phyloP scores from a whole-genome alignment of 2,888 invertebrate species.

The Poecilobothrus nobilitatus region DNA sequence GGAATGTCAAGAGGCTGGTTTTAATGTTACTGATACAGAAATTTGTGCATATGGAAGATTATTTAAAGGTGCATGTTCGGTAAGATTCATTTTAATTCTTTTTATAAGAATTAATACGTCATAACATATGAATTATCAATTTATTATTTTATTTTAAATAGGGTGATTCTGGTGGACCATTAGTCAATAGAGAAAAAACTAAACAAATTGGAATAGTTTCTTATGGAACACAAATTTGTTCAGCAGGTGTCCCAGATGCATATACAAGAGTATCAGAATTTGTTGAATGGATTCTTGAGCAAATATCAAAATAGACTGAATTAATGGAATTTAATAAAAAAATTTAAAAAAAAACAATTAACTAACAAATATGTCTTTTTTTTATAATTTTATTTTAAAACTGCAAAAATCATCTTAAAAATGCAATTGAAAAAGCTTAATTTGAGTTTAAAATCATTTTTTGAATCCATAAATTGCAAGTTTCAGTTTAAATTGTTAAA shows the following conservation, averaged over 20 bases:
- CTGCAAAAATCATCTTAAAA: no score
- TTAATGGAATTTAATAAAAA: neutral
- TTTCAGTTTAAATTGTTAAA: no score
- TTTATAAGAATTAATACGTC: no score
- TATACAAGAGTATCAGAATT: slow-evolving; percentile 40
- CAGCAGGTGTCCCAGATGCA: slow-evolving; percentile 34
- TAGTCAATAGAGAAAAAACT: slow-evolving; percentile 30
- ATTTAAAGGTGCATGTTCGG: slow-evolving; percentile 35
- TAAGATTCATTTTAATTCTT: no score
- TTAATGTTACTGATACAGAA: slow-evolving; percentile 35
- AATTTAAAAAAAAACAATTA: neutral
- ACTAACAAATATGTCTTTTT: no score
- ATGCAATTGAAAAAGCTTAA: no score
- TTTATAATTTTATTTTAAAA: no score
- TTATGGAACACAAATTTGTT: slow-evolving; percentile 31
- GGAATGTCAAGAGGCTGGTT: slow-evolving; percentile 33
- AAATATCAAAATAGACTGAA: slow-evolving; percentile 26
- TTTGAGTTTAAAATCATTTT: no score
- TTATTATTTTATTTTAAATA: slow-evolving; percentile 17
- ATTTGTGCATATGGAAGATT: slow-evolving; percentile 35
- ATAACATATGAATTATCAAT: neutral
- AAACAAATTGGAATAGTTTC: slow-evolving; percentile 38
- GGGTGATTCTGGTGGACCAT: slow-evolving; percentile 42
- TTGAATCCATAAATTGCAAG: no score
- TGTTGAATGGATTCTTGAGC: slow-evolving; percentile 34